phyloP scores from a whole-genome alignment of 2,113 vertebrate genomes.

The Thalassarche chlororhynchos region DNA sequence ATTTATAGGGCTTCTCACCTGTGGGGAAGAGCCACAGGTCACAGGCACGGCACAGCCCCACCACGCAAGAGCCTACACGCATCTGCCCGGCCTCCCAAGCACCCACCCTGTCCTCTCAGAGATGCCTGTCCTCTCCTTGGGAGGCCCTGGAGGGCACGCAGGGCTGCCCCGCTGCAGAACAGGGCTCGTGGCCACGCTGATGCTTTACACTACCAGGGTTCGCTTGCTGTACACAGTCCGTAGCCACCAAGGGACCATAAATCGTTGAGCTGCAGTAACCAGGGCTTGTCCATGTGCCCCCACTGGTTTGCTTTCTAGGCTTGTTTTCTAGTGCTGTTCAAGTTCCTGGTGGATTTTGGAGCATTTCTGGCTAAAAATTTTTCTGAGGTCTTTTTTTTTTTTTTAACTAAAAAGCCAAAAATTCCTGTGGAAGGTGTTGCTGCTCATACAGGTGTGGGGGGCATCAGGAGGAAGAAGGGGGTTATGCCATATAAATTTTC shows the following conservation, averaged over 20 bases:
- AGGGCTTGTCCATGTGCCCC: neutral
- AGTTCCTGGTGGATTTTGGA: neutral
- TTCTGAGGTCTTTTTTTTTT: neutral
- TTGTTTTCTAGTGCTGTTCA: neutral
- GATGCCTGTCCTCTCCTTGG: fast-evolving
- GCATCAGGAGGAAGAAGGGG: neutral
- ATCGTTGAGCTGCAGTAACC: neutral
- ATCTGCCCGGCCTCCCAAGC: neutral
- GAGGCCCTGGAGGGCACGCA: neutral
- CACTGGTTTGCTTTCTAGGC: neutral
- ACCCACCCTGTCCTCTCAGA: fast-evolving
- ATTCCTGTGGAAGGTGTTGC: neutral
- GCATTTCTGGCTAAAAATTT: neutral
- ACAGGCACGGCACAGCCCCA: fast-evolving
- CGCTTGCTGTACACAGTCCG: fast-evolving
- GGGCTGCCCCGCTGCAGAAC: neutral
- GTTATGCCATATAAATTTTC: neutral
- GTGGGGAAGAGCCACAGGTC: conserved; percentile 38
- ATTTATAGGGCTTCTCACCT: conserved; percentile 72
- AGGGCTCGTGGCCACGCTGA: neutral
- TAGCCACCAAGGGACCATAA: neutral
- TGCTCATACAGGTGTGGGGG: neutral
- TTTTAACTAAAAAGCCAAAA: neutral
- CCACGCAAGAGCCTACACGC: fast-evolving
- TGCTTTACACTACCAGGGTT: neutral